A percentile compares a stretch with the other conserved stretches of the same genome.
These are phyloP conservation scores for Lasioglossum pauxillum DNA, from an alignment of 2,888 invertebrate genomes.

Conservation along the genomic window DNA sequence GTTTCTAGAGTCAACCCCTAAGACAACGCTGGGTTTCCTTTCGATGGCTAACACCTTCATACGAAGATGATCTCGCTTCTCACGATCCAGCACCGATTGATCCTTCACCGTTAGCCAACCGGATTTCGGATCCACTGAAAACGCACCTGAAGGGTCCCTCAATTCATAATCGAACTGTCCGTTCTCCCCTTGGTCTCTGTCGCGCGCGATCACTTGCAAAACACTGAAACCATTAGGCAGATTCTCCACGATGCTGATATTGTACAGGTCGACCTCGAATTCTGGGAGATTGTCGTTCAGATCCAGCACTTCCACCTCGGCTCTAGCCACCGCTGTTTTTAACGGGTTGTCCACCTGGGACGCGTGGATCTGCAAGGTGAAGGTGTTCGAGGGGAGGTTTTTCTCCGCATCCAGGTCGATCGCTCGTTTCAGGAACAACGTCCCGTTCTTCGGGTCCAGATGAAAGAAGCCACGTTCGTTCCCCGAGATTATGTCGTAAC, in stretches of 20 bases:
- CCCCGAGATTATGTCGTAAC: slow-evolving; percentile 92
- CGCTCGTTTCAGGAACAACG: slow-evolving; percentile 91
- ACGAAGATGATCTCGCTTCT: slow-evolving; percentile 89
- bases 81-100: slow-evolving; percentile 91
- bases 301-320: slow-evolving; percentile 91
- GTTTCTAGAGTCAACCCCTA: slow-evolving; percentile 71
- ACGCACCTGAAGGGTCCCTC: slow-evolving; percentile 90
- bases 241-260: slow-evolving; percentile 96
- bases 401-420: slow-evolving; percentile 92
- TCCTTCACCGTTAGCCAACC: slow-evolving; percentile 95
- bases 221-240: slow-evolving; percentile 92
- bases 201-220: slow-evolving; percentile 89
- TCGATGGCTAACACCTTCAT: slow-evolving; percentile 93
- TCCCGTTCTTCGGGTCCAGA: slow-evolving; percentile 90
- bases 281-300: slow-evolving; percentile 94
- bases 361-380: slow-evolving; percentile 91
- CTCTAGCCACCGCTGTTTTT: slow-evolving; percentile 90
- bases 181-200: slow-evolving; percentile 94
- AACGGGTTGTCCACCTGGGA: slow-evolving; percentile 92
- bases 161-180: slow-evolving; percentile 93
- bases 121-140: slow-evolving; percentile 91
- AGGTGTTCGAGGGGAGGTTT: slow-evolving; percentile 91
- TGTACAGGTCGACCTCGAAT: slow-evolving; percentile 95
- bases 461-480: slow-evolving; percentile 92
- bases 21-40: slow-evolving; percentile 88